These are phyloP conservation scores for Busseola fusca DNA, from an alignment of 2,888 invertebrate genomes.

Conservation along the genomic window DNA sequence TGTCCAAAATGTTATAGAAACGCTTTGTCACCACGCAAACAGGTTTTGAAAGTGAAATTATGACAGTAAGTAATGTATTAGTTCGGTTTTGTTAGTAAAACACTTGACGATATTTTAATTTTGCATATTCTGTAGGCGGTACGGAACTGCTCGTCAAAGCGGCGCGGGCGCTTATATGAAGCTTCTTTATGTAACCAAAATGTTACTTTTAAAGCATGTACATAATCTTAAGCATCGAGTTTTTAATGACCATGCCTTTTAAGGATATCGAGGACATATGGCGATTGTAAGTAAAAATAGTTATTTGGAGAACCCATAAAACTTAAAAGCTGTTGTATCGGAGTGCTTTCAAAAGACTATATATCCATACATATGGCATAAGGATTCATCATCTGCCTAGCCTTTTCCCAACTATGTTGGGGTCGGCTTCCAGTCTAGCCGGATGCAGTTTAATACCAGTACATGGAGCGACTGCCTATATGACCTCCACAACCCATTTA, in stretches of 20 bases:
- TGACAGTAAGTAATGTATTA: slow-evolving; percentile 44
- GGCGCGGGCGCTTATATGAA: neutral
- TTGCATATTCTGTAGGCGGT: slow-evolving; percentile 46
- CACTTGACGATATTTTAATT: slow-evolving; percentile 28
- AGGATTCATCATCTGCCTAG: too few relatives aligned
- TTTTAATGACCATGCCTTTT: neutral
- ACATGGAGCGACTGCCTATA: too few relatives aligned
- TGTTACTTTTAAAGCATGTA: neutral
- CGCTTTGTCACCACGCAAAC: slow-evolving; percentile 50
- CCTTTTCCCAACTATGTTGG: too few relatives aligned
- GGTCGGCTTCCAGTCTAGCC: too few relatives aligned
- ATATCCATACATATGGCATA: neutral
- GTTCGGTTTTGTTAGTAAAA: slow-evolving; percentile 43
- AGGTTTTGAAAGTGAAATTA: slow-evolving; percentile 58
- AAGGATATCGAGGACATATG: neutral
- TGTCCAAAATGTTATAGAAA: slow-evolving; percentile 35
- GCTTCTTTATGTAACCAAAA: slow-evolving; percentile 8
- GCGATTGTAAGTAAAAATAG: neutral
- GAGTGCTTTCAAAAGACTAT: neutral
- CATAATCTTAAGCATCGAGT: neutral
- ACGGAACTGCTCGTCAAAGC: neutral
- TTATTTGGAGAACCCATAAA: neutral
- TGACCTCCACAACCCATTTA: too few relatives aligned
- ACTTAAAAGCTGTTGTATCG: neutral
- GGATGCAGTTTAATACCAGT: too few relatives aligned